A percentile compares a stretch with the other conserved stretches of the same genome.
Conservation (phyloP, 2,113 vertebrate genomes). For the Arvicanthis niloticus region DNA sequence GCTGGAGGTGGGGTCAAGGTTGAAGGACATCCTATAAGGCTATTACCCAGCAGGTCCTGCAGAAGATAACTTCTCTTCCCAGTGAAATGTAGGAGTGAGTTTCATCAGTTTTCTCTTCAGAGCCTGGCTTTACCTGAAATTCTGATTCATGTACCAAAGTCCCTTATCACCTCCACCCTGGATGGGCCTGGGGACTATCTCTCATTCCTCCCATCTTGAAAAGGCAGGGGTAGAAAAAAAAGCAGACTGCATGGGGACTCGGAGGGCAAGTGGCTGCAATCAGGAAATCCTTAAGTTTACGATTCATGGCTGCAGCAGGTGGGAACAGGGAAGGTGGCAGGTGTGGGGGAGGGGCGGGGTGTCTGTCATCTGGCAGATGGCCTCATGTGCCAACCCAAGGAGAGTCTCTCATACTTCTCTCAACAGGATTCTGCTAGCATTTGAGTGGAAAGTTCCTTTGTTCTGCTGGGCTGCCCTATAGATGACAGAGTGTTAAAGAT, state of each 20-base stretch:
- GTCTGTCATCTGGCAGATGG: not conserved
- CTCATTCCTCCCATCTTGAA: not conserved
- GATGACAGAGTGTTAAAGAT: not conserved
- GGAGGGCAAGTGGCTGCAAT: not conserved
- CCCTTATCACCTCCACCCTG: not conserved
- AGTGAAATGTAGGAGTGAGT: not conserved
- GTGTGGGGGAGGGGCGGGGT: rapidly evolving
- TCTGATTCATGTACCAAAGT: not conserved
- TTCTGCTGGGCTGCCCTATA: not conserved
- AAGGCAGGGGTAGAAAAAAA: not conserved
- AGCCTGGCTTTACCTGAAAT: not conserved
- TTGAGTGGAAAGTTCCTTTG: not conserved
- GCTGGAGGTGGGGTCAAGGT: not conserved
- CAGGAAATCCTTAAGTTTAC: not conserved
- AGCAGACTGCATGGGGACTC: not conserved
- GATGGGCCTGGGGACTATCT: not conserved
- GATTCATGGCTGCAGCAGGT: not conserved
- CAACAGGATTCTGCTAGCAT: not conserved
- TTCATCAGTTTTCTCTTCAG: not conserved
- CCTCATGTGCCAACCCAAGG: not conserved
- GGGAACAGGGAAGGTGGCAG: not conserved
- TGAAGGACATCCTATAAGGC: too few relatives aligned
- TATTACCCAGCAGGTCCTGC: not conserved
- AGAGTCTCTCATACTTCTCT: not conserved
- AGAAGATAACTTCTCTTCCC: not conserved